These are phyloP conservation scores for Trichogramma dendrolimi DNA, from an alignment of 2,888 invertebrate genomes.

Conservation along the genomic window DNA sequence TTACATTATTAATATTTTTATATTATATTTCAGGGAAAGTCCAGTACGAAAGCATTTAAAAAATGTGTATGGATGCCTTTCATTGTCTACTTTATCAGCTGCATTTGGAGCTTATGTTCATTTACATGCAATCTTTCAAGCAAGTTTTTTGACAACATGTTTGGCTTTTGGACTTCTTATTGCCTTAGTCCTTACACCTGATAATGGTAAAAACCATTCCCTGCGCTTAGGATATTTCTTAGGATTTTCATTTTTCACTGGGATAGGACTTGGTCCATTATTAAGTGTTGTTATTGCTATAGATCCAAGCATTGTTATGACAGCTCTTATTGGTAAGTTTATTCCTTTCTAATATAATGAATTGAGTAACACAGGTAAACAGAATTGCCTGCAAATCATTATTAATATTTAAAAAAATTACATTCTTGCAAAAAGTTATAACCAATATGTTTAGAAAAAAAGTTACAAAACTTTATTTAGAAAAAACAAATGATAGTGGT, in stretches of 20 bases:
- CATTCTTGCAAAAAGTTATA: too few relatives aligned
- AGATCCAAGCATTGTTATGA: constrained; percentile 83
- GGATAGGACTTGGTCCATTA: constrained; percentile 84
- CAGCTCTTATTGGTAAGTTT: constrained; percentile 69
- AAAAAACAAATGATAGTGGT: too few relatives aligned
- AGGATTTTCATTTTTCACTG: constrained; percentile 84
- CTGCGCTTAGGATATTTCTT: constrained; percentile 77
- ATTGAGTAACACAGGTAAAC: not conserved
- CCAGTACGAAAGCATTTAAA: constrained; percentile 86
- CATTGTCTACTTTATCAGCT: constrained; percentile 79
- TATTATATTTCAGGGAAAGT: constrained; percentile 65
- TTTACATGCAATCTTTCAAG: constrained; percentile 71
- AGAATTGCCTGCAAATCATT: too few relatives aligned
- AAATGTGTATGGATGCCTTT: constrained; percentile 91
- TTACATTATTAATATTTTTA: not conserved
- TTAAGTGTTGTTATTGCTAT: constrained; percentile 73
- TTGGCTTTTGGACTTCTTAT: constrained; percentile 73
- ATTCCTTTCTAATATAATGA: not conserved
- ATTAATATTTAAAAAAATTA: too few relatives aligned
- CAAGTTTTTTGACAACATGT: constrained; percentile 74
- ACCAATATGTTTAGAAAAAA: too few relatives aligned
- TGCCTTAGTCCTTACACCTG: constrained; percentile 74
- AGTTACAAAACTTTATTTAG: too few relatives aligned
- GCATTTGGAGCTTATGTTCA: constrained; percentile 79
- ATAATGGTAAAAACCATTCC: constrained; percentile 77